Conservation (phyloP, 2,888 invertebrate genomes). For the Crioceris asparagi region DNA sequence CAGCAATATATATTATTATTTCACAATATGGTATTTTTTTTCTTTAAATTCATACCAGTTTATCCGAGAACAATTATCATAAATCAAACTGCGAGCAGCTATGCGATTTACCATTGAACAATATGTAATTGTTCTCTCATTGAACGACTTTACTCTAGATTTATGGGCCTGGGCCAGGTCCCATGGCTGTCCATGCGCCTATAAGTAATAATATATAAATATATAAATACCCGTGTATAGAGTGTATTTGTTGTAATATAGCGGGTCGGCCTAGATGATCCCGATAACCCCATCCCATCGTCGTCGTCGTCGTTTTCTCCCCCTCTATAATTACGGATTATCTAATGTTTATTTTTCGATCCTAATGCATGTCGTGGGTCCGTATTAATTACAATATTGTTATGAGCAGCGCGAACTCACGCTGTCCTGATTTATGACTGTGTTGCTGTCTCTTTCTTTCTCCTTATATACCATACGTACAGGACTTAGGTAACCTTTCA, state of each 20-base stretch:
- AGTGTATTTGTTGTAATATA: too few species aligned
- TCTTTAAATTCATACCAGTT: too few species aligned
- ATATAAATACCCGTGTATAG: too few species aligned
- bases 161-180: conserved; percentile 11
- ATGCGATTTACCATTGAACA: conserved; percentile 7
- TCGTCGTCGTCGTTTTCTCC: conserved; percentile 6
- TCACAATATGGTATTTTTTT: too few species aligned
- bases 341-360: conserved; percentile 37
- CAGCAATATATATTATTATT: too few species aligned
- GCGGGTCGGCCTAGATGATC: not conserved
- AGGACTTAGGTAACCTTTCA: conserved; percentile 29
- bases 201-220: too few species aligned
- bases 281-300: not conserved
- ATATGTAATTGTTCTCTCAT: conserved; percentile 15
- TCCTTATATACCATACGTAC: too few species aligned
- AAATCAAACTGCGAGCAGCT: too few species aligned
- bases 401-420: conserved; percentile 33
- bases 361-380: conserved; percentile 32
- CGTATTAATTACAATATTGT: conserved; percentile 38
- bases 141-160: conserved; percentile 13
- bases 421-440: conserved; percentile 33
- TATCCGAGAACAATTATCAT: too few species aligned
- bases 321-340: conserved; percentile 35
- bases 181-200: too few species aligned
- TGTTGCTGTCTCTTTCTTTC: conserved; percentile 19